Conservation (phyloP, 2,888 invertebrate species). For the Andrena dorsata region DNA sequence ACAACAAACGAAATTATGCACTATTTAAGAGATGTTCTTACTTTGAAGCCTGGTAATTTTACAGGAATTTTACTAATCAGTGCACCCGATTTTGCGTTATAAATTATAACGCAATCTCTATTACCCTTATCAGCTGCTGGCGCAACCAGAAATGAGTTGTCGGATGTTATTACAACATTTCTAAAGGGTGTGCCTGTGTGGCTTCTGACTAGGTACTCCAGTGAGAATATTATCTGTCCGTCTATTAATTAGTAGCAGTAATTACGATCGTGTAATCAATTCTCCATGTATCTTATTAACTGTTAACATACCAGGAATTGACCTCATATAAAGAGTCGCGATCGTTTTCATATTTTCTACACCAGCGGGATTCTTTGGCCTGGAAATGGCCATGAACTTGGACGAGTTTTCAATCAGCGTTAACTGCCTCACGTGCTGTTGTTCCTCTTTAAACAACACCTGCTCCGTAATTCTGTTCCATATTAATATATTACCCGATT, state of each 20-base stretch:
- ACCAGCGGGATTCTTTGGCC: conserved; percentile 88
- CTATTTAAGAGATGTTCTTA: conserved; percentile 70
- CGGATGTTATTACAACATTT: conserved; percentile 92
- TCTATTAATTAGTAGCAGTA: conserved; percentile 83
- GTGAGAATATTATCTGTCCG: conserved; percentile 91
- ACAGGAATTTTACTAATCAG: conserved; percentile 86
- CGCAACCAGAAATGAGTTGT: conserved; percentile 91
- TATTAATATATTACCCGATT: conserved; percentile 95
- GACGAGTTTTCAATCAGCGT: conserved; percentile 91
- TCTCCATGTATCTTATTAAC: not conserved
- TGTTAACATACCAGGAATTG: conserved; percentile 88
- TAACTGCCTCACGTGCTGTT: conserved; percentile 92
- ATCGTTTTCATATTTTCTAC: conserved; percentile 88
- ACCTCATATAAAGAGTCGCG: conserved; percentile 89
- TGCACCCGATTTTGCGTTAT: conserved; percentile 93
- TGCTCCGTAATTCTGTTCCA: conserved; percentile 93
- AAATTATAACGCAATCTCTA: conserved; percentile 93
- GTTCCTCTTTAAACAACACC: conserved; percentile 93
- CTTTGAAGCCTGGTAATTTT: conserved; percentile 86
- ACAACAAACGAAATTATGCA: not conserved
- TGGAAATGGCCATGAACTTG: conserved; percentile 91
- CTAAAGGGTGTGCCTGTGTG: conserved; percentile 90
- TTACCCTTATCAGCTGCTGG: conserved; percentile 93
- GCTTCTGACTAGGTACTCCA: conserved; percentile 93
- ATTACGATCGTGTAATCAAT: not conserved